A percentile compares a stretch with the other conserved stretches of the same genome.
Conservation (phyloP, 2,888 invertebrate species). For the Phrixothrix hirtus region DNA sequence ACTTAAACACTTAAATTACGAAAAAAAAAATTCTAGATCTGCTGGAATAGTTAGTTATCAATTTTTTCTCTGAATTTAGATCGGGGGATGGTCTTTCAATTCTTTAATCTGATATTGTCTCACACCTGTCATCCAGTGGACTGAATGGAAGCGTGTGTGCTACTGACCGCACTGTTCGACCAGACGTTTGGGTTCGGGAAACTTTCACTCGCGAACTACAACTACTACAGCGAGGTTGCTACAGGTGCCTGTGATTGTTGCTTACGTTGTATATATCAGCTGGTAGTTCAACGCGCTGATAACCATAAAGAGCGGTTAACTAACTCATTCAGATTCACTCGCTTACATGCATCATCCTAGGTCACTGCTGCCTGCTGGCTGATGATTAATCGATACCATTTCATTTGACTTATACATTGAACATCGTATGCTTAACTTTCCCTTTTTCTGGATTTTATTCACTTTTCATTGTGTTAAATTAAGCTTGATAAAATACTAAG, state of each 20-base stretch:
- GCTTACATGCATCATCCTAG: constrained; percentile 45
- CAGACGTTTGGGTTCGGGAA: constrained; percentile 40
- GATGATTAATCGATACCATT: constrained; percentile 10
- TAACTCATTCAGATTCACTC: constrained; percentile 48
- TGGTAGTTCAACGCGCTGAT: constrained; percentile 34
- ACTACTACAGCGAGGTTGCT: constrained; percentile 23
- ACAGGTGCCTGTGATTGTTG: constrained; percentile 37
- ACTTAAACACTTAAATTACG: constrained; percentile 9
- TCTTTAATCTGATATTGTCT: constrained; percentile 12
- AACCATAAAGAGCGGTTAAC: constrained; percentile 31
- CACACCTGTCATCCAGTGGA: constrained; percentile 44
- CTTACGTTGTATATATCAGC: constrained; percentile 31
- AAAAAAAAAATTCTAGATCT: constrained; percentile 1
- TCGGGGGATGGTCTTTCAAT: too few species aligned
- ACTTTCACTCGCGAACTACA: constrained; percentile 39
- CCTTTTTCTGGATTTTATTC: too few species aligned
- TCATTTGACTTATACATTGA: too few species aligned
- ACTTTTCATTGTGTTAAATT: too few species aligned
- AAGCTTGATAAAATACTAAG: too few species aligned
- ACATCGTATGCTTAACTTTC: too few species aligned
- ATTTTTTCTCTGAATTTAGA: not conserved
- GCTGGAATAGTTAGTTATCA: too few species aligned
- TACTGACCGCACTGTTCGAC: constrained; percentile 47
- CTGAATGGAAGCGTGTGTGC: constrained; percentile 52
- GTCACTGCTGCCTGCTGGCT: constrained; percentile 40